Conservation (phyloP, 2,113 vertebrate species). For the Amazona guildingii region DNA sequence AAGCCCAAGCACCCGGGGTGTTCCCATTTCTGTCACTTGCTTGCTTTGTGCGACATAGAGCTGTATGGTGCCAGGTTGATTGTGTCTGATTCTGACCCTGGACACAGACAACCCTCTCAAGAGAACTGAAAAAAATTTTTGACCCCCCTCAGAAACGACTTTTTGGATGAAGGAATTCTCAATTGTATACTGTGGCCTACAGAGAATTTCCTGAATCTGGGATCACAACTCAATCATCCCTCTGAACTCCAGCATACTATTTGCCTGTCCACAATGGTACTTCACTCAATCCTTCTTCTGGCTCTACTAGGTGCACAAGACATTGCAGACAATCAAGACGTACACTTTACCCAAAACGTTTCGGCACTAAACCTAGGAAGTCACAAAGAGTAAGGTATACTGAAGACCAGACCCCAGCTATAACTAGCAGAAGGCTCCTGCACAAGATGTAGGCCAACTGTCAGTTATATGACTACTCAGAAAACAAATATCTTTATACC, state of each 20-base stretch:
- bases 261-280: not conserved
- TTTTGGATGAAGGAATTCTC: not conserved
- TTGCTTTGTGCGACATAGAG: not conserved
- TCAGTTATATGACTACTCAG: not conserved
- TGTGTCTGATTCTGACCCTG: not conserved
- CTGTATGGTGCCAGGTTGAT: not conserved
- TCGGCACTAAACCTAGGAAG: not conserved
- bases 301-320: not conserved
- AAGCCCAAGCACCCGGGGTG: rapidly evolving
- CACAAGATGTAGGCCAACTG: not conserved
- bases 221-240: not conserved
- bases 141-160: not conserved
- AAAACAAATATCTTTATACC: not conserved
- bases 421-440: not conserved
- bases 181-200: not conserved
- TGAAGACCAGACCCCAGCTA: not conserved
- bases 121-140: not conserved
- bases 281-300: not conserved
- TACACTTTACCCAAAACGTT: not conserved
- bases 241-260: not conserved
- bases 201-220: not conserved
- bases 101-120: not conserved
- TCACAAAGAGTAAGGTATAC: not conserved
- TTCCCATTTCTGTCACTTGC: not conserved
- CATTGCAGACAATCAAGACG: not conserved